phyloP scores from a whole-genome alignment of 2,113 vertebrate genomes.

The cat (Felis catus) region DNA sequence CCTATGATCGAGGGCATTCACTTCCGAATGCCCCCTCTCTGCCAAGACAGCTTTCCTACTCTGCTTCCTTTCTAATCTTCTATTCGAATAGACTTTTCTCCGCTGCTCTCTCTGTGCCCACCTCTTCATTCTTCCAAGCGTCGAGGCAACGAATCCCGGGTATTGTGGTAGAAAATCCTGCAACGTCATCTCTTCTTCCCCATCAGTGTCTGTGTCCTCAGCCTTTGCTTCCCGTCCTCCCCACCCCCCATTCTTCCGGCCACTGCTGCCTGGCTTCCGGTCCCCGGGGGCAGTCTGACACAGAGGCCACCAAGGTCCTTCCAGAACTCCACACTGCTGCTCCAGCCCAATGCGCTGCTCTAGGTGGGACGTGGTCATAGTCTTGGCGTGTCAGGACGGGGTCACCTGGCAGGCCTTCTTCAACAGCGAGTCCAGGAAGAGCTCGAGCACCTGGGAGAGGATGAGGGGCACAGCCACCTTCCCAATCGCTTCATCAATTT shows the following conservation, averaged over 20 bases:
- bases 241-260: slow-evolving; percentile 89
- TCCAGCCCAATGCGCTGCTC: slow-evolving; percentile 96
- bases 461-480: slow-evolving; percentile 96
- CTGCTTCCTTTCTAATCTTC: too few relatives aligned
- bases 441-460: slow-evolving; percentile 93
- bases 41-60: too few relatives aligned
- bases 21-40: too few relatives aligned
- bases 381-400: slow-evolving; percentile 94
- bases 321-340: slow-evolving; percentile 95
- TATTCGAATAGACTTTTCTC: too few relatives aligned
- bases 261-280: slow-evolving; percentile 86
- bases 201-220: slow-evolving; percentile 91
- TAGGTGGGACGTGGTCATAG: slow-evolving; percentile 95
- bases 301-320: slow-evolving; percentile 94
- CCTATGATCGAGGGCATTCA: too few relatives aligned
- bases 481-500: slow-evolving; percentile 95
- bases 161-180: too few relatives aligned
- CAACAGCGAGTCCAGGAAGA: slow-evolving; percentile 93
- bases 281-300: slow-evolving; percentile 88
- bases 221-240: slow-evolving; percentile 88
- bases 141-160: too few relatives aligned
- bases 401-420: slow-evolving; percentile 95
- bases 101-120: too few relatives aligned
- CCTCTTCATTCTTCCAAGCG: too few relatives aligned
- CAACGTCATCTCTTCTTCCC: slow-evolving; percentile 85